phyloP scores from a whole-genome alignment of 2,888 invertebrate species.

The Agrochola lychnidis region DNA sequence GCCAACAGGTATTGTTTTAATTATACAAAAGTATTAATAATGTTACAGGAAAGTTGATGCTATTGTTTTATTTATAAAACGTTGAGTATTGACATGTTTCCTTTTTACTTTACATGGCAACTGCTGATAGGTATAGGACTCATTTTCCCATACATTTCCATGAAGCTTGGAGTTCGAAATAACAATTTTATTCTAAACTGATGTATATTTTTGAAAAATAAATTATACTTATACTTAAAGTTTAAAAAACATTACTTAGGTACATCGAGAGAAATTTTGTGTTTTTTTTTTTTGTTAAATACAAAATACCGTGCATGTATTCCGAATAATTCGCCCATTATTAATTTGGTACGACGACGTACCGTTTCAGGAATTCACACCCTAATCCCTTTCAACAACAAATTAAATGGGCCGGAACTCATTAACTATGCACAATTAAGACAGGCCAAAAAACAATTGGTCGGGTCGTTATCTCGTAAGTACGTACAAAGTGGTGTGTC shows the following conservation, averaged over 20 bases:
- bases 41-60: constrained; percentile 48
- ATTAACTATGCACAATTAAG: constrained; percentile 56
- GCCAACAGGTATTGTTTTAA: constrained; percentile 24
- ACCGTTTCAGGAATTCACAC: constrained; percentile 18
- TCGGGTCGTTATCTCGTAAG: constrained; percentile 50
- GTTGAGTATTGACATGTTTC: neutral
- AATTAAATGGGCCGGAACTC: constrained; percentile 37
- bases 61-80: constrained; percentile 38
- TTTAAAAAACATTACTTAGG: neutral
- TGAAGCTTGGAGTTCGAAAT: neutral
- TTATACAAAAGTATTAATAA: constrained; percentile 30
- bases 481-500: constrained; percentile 56
- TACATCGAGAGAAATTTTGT: neutral
- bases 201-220: no score
- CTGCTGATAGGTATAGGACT: neutral
- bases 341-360: constrained; percentile 5
- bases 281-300: neutral
- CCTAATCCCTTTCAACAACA: constrained; percentile 23
- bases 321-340: neutral
- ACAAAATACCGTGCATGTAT: neutral
- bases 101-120: constrained; percentile 12
- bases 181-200: neutral
- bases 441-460: constrained; percentile 49
- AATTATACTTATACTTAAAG: no score
- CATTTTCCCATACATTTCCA: constrained; percentile 9